A percentile compares a stretch with the other conserved stretches of the same genome.
Conservation (phyloP, 2,797 vertebrate species). For the Lepilemur septentrionalis region DNA sequence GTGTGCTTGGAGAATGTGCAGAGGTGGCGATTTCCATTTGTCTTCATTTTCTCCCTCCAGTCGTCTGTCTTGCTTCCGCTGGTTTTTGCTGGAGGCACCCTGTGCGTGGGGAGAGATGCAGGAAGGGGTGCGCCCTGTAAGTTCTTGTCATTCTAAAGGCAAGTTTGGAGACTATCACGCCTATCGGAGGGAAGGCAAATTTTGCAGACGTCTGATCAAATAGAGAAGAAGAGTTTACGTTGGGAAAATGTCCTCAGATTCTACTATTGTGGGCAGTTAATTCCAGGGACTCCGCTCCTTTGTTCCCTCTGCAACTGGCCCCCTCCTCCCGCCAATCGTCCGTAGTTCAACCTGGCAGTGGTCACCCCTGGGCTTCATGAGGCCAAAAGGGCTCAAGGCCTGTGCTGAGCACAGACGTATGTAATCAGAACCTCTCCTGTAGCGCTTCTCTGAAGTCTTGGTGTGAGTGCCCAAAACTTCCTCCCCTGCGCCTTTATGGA, state of each 20-base stretch:
- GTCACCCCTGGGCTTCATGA: not conserved
- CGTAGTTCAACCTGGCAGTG: not conserved
- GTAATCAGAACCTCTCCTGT: not conserved
- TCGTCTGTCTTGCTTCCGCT: not conserved
- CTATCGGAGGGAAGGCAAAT: not conserved
- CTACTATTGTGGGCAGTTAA: not conserved
- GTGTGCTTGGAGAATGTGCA: slow-evolving; percentile 69
- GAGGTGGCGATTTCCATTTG: slow-evolving; percentile 54
- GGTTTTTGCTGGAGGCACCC: not conserved
- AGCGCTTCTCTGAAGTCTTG: not conserved
- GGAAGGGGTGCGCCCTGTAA: not conserved
- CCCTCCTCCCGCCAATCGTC: too few relatives aligned
- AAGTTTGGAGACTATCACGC: not conserved
- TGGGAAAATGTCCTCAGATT: not conserved
- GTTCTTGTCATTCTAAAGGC: not conserved
- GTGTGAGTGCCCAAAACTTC: not conserved
- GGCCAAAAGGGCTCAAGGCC: not conserved
- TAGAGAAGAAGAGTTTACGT: not conserved
- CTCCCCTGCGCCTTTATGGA: not conserved
- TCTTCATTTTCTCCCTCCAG: not conserved
- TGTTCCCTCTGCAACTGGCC: rapidly evolving
- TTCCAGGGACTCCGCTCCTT: not conserved
- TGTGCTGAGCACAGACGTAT: not conserved
- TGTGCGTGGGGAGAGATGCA: not conserved
- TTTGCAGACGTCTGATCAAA: not conserved